Percentiles rank a stretch among this genome's conserved stretches.
These are phyloP conservation scores for Micropterix aruncella DNA, from an alignment of 2,888 invertebrate species.

Conservation along the genomic window DNA sequence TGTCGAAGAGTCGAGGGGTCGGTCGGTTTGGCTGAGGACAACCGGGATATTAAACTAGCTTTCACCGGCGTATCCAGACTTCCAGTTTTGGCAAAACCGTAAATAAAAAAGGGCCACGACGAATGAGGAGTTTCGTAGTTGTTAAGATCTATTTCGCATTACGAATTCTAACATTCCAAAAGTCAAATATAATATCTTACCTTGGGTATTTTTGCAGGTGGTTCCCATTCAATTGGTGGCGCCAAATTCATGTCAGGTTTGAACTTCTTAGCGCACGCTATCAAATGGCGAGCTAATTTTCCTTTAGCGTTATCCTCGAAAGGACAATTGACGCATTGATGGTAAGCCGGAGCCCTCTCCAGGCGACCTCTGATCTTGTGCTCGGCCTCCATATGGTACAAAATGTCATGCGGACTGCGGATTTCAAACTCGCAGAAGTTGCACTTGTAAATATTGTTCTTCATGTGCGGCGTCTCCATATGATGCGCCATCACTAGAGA, in stretches of 20 bases:
- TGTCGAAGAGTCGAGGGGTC: too few species aligned
- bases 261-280: constrained; percentile 81
- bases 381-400: constrained; percentile 83
- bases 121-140: too few species aligned
- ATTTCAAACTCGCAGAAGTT: constrained; percentile 73
- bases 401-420: constrained; percentile 74
- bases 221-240: constrained; percentile 84
- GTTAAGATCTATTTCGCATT: too few species aligned
- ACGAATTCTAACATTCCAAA: too few species aligned
- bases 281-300: constrained; percentile 74
- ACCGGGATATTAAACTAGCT: too few species aligned
- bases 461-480: constrained; percentile 84
- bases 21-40: too few species aligned
- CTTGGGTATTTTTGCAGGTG: constrained; percentile 85
- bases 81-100: too few species aligned
- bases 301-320: constrained; percentile 91
- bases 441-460: constrained; percentile 73
- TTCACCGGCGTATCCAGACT: too few species aligned
- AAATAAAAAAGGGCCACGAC: too few species aligned
- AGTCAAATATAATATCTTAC: constrained; percentile 26
- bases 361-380: constrained; percentile 74
- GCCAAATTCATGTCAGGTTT: constrained; percentile 75
- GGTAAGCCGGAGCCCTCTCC: constrained; percentile 74
- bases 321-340: constrained; percentile 86
- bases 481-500: constrained; percentile 72